A percentile compares a stretch with the other conserved stretches of the same genome.
phyloP scores from a whole-genome alignment of 2,888 invertebrate species.

The Strigamia transsilvanica region DNA sequence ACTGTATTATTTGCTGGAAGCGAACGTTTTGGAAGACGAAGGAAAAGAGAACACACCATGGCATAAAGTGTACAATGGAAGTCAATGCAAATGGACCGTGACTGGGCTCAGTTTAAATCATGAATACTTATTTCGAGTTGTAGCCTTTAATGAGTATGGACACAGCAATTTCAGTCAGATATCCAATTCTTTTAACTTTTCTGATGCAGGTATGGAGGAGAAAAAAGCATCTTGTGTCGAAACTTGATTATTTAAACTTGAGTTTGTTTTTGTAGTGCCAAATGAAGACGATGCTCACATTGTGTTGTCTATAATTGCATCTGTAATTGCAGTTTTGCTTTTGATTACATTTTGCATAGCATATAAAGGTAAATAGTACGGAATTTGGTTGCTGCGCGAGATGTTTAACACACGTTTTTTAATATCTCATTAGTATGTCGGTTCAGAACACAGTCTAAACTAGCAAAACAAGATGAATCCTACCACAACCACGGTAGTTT shows the following conservation, averaged over 20 bases:
- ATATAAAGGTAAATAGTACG: conserved; percentile 67
- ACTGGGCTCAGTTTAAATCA: conserved; percentile 71
- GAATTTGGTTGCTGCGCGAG: background rate
- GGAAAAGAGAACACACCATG: conserved; percentile 57
- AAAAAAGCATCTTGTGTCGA: background rate
- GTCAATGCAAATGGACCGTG: conserved; percentile 81
- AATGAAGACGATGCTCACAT: conserved; percentile 58
- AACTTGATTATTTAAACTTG: background rate
- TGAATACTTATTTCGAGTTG: conserved; percentile 76
- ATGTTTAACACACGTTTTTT: conserved; percentile 65
- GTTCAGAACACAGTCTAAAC: conserved; percentile 71
- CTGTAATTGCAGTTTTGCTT: conserved; percentile 55
- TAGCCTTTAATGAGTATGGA: conserved; percentile 62
- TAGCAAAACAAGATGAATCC: conserved; percentile 69
- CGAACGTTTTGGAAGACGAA: conserved; percentile 63
- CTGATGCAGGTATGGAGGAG: conserved; percentile 20
- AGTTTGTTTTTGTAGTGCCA: background rate
- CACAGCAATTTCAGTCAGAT: conserved; percentile 60
- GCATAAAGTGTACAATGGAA: conserved; percentile 62
- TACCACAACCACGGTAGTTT: conserved; percentile 65
- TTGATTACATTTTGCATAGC: conserved; percentile 65
- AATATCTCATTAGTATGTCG: conserved; percentile 19
- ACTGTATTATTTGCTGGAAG: conserved; percentile 78
- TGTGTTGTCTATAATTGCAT: conserved; percentile 57
- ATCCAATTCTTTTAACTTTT: conserved; percentile 9